Base-by-base conservation (phyloP, 2,797 vertebrate genomes). In the Enteromius paludinosus region DNA sequence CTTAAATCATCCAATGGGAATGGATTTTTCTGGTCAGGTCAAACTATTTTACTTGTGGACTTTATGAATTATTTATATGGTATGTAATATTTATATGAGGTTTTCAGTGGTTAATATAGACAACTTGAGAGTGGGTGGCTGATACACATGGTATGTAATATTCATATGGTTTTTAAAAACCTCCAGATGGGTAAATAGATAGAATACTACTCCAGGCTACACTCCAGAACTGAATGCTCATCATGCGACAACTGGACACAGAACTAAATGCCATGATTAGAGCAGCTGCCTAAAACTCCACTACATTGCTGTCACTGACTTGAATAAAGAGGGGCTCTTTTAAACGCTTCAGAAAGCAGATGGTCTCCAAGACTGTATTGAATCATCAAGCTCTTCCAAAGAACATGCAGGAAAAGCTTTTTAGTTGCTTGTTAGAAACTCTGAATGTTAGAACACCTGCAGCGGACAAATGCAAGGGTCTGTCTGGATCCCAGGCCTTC, bases 371-470 rank as follows among this genome's bases (percentile, higher is more conserved):
- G 18, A 20, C 43, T 65, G 9, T 33, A 28, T 20, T 23, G 7
- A 78, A 49, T 28, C 1, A 28, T 79, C 78, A 69, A 8, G 33
- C 17, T 54, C 33, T n/a, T 20, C 43, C 28, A 68, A 54, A 54
- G 30, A 52, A 78, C 35, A 76, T n/a, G 38, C 25, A 59, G 20
- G n/a, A 23, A 41, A 61, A 41, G 23, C 25, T 30, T 77, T 78
- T 43, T 69, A 49, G 41, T 33, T 17, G 33, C 78, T 79, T 69
- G 65, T 69, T 79, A 56, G 61, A 56, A 69, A 54, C 64, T 52
- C 76, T 66, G 43, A 78, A 78, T 35, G 11, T 35, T 66, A 38
- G 33, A 69, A 69, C 65, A 68, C 64, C 49, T 35, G 38, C 62
- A 47, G 64, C 1, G 35, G 8, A 2, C 38, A 68, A 69, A 76